Evolutionary conservation across 2,113 vertebrate species (phyloP), one percentile per base, ranked within the genome.

Genomic region (Odobenus rosmarus): DNA sequence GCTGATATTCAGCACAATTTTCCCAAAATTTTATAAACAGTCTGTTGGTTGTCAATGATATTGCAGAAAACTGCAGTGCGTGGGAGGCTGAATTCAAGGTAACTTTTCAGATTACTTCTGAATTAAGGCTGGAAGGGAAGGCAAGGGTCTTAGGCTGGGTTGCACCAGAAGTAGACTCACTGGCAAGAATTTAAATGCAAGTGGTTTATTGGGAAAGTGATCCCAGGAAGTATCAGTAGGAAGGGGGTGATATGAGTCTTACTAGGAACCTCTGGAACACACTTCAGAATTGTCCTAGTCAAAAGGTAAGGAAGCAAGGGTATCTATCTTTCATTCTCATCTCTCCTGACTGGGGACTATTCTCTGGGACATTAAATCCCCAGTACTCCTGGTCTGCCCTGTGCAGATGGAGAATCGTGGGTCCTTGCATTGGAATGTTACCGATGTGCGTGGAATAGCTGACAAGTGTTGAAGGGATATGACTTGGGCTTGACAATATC

Each of bases 81-180:
- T 93, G 19, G 9, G 31, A 82, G 51, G 71, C 4, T 49, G 26
- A 96, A 77, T 24, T 84, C 33, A 69, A n/a, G 51, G 6, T 95
- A 39, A 93, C 53, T 21, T 93, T 96, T 96, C 71, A 89, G n/a
- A 71, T 93, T 90, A 55, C 39, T 90, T 85, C 69, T 96, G 61
- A 90, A 91, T 12, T 55, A 91, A 93, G 14, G 42, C 16, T 93
- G 36, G 18, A 91, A 95, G 42, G 39, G 26, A 88, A 74, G n/a
- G 19, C 19, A 18, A 81, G 16, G 21, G 19, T 76, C 24, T 92
- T 85, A 57, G 59, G 57, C 31, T 76, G 15, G 13, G 11, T 92
- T 95, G 39, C n/a, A 94, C 24, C 39, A 69, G 55, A 81, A 14
- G 8, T 67, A 93, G 69, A 23, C 31, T 71, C 31, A 62, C 26